phyloP scores from a whole-genome alignment of 2,113 vertebrate genomes.

The Corynorhinus townsendii region DNA sequence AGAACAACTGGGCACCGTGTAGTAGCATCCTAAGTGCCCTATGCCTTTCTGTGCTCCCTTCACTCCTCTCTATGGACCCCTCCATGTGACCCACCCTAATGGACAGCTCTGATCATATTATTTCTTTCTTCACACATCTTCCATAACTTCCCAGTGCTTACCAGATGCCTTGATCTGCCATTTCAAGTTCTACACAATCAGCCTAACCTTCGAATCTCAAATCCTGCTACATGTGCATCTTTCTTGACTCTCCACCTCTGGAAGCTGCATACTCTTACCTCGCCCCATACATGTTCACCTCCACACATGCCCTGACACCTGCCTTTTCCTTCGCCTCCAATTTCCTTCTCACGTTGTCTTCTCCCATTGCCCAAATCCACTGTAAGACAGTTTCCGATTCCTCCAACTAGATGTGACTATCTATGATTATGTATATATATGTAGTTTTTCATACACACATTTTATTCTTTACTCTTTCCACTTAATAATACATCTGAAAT shows the following conservation, averaged over 20 bases:
- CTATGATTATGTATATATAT: neutral
- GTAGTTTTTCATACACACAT: neutral
- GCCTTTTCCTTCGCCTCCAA: neutral
- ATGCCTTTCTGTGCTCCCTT: neutral
- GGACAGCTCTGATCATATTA: neutral
- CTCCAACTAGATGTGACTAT: neutral
- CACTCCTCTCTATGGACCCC: rapidly evolving
- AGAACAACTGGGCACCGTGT: neutral
- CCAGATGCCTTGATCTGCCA: neutral
- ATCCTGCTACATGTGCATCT: neutral
- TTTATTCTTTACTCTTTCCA: neutral
- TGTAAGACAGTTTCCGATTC: neutral
- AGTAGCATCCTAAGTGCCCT: neutral
- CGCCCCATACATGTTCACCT: neutral
- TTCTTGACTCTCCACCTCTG: neutral
- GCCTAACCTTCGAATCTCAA: neutral
- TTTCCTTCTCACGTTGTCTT: neutral
- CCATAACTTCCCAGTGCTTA: neutral
- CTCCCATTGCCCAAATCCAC: neutral
- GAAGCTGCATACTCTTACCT: neutral
- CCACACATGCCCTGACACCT: no score
- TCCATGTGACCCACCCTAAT: rapidly evolving
- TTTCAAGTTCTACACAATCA: rapidly evolving
- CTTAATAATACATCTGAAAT: neutral
- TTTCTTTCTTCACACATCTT: neutral